phyloP scores from a whole-genome alignment of 1,140 invertebrate genomes.

The Grapholita molesta region DNA sequence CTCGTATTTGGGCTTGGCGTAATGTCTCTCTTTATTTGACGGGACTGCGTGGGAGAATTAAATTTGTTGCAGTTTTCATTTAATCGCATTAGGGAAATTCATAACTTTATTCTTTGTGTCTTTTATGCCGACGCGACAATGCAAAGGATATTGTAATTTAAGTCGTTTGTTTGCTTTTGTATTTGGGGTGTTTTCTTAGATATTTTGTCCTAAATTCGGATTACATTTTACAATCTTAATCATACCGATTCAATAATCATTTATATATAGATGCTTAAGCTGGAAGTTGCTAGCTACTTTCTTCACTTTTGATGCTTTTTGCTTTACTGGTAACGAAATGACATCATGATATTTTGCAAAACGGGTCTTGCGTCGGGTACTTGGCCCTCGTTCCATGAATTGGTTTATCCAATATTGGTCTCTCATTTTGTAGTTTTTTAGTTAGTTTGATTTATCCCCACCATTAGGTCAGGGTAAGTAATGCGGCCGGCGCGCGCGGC shows the following conservation, averaged over 20 bases:
- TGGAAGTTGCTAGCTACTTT: too few relatives aligned
- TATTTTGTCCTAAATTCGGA: too few relatives aligned
- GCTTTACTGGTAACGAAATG: background rate
- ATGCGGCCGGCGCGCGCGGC: constrained; percentile 49
- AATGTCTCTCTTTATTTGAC: constrained; percentile 57
- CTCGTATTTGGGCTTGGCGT: constrained; percentile 35
- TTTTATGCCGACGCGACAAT: constrained; percentile 45
- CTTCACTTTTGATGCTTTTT: background rate
- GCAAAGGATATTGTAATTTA: constrained; percentile 27
- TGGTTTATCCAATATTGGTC: constrained; percentile 63
- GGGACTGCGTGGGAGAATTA: constrained; percentile 63
- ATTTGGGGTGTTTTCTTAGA: background rate
- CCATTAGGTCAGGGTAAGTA: constrained; percentile 71
- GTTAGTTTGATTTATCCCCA: constrained; percentile 67
- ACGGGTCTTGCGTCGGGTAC: constrained; percentile 33
- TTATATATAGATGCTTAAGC: too few relatives aligned
- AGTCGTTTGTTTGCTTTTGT: constrained; percentile 6
- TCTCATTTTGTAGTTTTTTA: constrained; percentile 59
- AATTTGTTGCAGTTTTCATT: constrained; percentile 64
- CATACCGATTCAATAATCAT: too few relatives aligned
- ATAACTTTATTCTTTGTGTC: constrained; percentile 41
- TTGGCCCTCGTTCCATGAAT: constrained; percentile 72
- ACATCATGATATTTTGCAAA: constrained; percentile 29
- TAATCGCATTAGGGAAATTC: constrained; percentile 54
- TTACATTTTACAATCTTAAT: too few relatives aligned